Percentiles rank a stretch among this genome's conserved stretches.
These are phyloP conservation scores for Drosophila mettleri DNA, from an alignment of 2,888 invertebrate species.

Conservation along the genomic window DNA sequence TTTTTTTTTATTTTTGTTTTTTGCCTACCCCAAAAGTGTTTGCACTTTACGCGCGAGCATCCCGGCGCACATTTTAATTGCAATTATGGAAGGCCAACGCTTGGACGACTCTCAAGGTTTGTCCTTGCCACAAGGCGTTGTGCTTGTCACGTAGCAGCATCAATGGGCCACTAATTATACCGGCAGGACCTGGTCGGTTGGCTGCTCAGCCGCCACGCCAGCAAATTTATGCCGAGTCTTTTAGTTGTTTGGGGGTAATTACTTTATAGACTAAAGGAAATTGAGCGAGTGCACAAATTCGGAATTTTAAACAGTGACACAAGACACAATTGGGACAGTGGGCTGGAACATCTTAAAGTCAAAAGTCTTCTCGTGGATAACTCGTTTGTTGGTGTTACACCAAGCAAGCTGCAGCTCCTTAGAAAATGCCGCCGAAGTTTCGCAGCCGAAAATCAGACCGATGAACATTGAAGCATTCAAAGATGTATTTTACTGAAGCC, in stretches of 20 bases:
- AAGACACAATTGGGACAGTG: conserved; percentile 11
- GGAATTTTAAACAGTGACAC: conserved; percentile 69
- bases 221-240: conserved; percentile 69
- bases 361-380: conserved; percentile 19
- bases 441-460: conserved; percentile 38
- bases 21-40: conserved; percentile 61
- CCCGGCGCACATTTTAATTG: conserved; percentile 74
- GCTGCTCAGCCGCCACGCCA: conserved; percentile 8
- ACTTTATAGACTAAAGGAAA: conserved; percentile 82
- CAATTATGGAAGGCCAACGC: conserved; percentile 67
- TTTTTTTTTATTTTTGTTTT: conserved; percentile 24
- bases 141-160: conserved; percentile 65
- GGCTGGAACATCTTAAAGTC: conserved; percentile 31
- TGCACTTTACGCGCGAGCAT: conserved; percentile 65
- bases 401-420: conserved; percentile 15
- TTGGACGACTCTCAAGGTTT: conserved; percentile 33
- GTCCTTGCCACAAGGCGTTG: conserved; percentile 75
- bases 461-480: conserved; percentile 47
- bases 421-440: conserved; percentile 34
- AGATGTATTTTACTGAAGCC: conserved; percentile 47
- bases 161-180: conserved; percentile 79
- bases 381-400: conserved; percentile 23
- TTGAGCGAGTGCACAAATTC: conserved; percentile 81
- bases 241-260: conserved; percentile 68
- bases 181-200: conserved; percentile 49